Evolutionary conservation across 23 tunicate genomes (phyloP).

Genomic region (Halocynthia aurantium): DNA sequence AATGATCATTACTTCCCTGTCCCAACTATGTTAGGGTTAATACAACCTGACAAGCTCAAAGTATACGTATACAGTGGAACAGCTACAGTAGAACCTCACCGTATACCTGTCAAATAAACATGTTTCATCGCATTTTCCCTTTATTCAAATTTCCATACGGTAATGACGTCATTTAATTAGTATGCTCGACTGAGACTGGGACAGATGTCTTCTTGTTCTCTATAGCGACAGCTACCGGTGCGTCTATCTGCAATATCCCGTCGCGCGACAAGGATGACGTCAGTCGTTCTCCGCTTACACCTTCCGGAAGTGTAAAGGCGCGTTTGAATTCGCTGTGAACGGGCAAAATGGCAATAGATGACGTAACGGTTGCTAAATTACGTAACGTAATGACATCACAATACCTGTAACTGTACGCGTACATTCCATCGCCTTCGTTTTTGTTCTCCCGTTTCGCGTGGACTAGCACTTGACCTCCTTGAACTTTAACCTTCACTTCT

Average conservation of each 20-base stretch:
- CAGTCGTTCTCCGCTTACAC: constrained; percentile 34
- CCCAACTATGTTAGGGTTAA: too few species aligned
- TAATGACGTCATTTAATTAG: neutral
- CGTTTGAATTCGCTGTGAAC: constrained; percentile 47
- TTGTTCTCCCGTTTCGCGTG: constrained; percentile 67
- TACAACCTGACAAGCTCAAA: too few species aligned
- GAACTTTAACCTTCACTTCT: constrained; percentile 66
- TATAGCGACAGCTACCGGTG: constrained; percentile 28
- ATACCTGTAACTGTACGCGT: constrained; percentile 61
- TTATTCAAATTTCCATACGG: too few species aligned
- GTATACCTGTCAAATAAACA: too few species aligned
- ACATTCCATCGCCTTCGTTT: constrained; percentile 75
- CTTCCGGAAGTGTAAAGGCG: constrained; percentile 50
- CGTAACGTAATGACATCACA: too few species aligned
- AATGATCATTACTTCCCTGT: too few species aligned
- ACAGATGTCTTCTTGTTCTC: neutral
- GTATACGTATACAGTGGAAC: too few species aligned
- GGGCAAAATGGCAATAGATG: constrained; percentile 1
- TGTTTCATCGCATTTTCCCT: too few species aligned
- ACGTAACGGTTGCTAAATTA: too few species aligned
- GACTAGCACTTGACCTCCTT: constrained; percentile 45
- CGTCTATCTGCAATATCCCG: constrained; percentile 65
- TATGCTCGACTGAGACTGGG: constrained; percentile 15
- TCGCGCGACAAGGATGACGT: constrained; percentile 31
- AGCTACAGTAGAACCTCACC: too few species aligned